phyloP scores from a whole-genome alignment of 1,140 invertebrate genomes.

The Maconellicoccus hirsutus region DNA sequence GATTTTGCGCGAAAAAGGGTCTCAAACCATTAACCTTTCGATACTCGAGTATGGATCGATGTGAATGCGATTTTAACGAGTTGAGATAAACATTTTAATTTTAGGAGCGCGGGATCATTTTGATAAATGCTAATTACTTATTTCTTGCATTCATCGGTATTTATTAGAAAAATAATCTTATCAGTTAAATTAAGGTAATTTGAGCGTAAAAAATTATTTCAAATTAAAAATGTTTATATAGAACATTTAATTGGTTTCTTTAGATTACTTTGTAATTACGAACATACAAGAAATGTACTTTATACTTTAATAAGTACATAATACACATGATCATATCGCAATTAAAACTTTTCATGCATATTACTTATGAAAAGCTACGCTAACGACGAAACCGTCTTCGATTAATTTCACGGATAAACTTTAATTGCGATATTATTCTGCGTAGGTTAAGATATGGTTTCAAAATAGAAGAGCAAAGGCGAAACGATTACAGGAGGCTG shows the following conservation, averaged over 20 bases:
- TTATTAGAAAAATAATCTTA: slow-evolving; percentile 1
- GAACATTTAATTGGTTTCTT: background rate
- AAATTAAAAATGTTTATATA: slow-evolving; percentile 6
- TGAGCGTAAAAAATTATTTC: background rate
- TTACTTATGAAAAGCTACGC: too few species aligned
- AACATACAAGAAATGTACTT: background rate
- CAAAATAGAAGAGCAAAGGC: slow-evolving; percentile 91
- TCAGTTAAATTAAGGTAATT: slow-evolving; percentile 1
- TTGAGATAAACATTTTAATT: background rate
- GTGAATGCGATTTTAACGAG: background rate
- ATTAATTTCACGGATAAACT: background rate
- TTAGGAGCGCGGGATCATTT: background rate
- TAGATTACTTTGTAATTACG: background rate
- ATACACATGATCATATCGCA: too few species aligned
- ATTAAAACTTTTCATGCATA: too few species aligned
- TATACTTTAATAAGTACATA: background rate
- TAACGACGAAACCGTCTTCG: too few species aligned
- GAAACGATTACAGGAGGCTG: slow-evolving; percentile 87
- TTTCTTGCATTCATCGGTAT: background rate
- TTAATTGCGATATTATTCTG: slow-evolving; percentile 24
- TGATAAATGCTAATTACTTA: background rate
- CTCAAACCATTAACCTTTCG: background rate
- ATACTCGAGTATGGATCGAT: background rate
- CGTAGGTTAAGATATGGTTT: slow-evolving; percentile 93
- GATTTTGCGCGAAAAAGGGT: background rate